Evolutionary conservation across 2,888 invertebrate species (phyloP).

Genomic region (Aquatica leii): DNA sequence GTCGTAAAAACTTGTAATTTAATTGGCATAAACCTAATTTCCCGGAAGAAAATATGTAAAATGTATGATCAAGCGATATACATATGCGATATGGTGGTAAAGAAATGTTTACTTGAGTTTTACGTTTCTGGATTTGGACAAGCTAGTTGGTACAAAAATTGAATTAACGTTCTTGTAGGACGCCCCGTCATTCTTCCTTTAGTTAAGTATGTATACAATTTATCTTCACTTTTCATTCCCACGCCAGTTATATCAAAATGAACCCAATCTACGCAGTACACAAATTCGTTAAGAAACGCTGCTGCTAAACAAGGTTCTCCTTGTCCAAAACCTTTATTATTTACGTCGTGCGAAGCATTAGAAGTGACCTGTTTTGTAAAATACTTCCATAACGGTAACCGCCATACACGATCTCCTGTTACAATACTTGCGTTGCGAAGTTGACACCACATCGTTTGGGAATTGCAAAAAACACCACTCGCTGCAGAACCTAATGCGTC

Average conservation of each 20-base stretch:
- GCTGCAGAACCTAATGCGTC: slow-evolving; percentile 65
- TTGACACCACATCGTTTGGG: slow-evolving; percentile 62
- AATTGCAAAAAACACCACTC: slow-evolving; percentile 66
- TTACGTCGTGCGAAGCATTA: slow-evolving; percentile 55
- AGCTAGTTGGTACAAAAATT: slow-evolving; percentile 60
- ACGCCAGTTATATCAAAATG: slow-evolving; percentile 69
- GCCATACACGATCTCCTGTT: slow-evolving; percentile 71
- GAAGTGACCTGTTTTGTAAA: slow-evolving; percentile 62
- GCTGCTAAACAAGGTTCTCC: slow-evolving; percentile 57
- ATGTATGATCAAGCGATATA: slow-evolving; percentile 13
- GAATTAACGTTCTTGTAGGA: slow-evolving; percentile 63
- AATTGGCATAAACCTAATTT: slow-evolving; percentile 25
- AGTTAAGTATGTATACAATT: slow-evolving; percentile 60
- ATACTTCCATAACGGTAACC: slow-evolving; percentile 68
- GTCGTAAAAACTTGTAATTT: slow-evolving; percentile 26
- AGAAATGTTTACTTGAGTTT: slow-evolving; percentile 13
- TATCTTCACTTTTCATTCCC: slow-evolving; percentile 43
- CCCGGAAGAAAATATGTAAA: slow-evolving; percentile 23
- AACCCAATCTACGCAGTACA: slow-evolving; percentile 66
- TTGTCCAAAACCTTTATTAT: slow-evolving; percentile 57
- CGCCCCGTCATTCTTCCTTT: slow-evolving; percentile 65
- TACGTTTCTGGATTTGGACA: slow-evolving; percentile 45
- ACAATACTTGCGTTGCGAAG: slow-evolving; percentile 63
- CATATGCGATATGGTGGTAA: slow-evolving; percentile 20
- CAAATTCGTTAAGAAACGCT: slow-evolving; percentile 64